phyloP scores from a whole-genome alignment of 2,888 invertebrate genomes.

The Nudaria mundana region DNA sequence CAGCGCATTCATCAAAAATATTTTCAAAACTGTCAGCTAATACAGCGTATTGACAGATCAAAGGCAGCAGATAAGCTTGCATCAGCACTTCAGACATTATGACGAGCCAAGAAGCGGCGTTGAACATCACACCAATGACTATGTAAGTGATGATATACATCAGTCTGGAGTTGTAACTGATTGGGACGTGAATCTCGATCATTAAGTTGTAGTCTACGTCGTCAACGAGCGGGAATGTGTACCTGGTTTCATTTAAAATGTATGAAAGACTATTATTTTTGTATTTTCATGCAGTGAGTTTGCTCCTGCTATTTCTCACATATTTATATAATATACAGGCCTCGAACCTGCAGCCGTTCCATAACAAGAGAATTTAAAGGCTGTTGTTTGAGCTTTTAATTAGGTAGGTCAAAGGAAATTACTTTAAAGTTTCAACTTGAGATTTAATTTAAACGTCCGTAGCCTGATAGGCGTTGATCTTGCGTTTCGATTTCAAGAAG shows the following conservation, averaged over 20 bases:
- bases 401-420: too few species aligned
- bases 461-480: too few species aligned
- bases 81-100: slow-evolving; percentile 58
- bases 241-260: slow-evolving; percentile 39
- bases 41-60: slow-evolving; percentile 57
- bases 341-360: too few species aligned
- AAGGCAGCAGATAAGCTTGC: slow-evolving; percentile 55
- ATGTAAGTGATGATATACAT: slow-evolving; percentile 46
- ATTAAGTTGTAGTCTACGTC: slow-evolving; percentile 60
- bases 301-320: too few species aligned
- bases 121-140: slow-evolving; percentile 39
- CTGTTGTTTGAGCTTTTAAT: too few species aligned
- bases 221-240: slow-evolving; percentile 54
- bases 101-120: slow-evolving; percentile 49
- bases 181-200: slow-evolving; percentile 47
- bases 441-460: too few species aligned
- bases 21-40: slow-evolving; percentile 60
- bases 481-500: too few species aligned
- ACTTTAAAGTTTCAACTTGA: too few species aligned
- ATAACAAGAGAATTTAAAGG: too few species aligned
- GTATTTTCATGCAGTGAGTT: too few species aligned
- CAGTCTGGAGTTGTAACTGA: slow-evolving; percentile 35
- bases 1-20: slow-evolving; percentile 46
- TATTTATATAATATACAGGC: too few species aligned
- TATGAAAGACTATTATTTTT: too few species aligned